Base-by-base conservation (phyloP, 1,140 invertebrate species). In the Drosophila varians region DNA sequence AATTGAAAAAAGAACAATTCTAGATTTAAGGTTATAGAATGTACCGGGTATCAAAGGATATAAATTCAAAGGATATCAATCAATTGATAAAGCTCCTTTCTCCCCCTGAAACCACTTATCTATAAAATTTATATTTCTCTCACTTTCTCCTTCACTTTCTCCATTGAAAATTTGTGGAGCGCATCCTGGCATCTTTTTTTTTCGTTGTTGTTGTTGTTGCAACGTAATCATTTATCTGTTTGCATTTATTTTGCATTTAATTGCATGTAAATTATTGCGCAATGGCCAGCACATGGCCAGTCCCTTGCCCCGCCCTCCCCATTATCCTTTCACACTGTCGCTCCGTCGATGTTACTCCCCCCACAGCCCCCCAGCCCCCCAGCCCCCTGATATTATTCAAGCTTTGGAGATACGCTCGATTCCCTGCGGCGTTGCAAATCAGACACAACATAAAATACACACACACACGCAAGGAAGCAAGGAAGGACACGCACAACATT, bases 231-330 rank as follows among this genome's bases (percentile, higher is more conserved):
- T 60, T 68, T 68, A 68, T 68, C 64, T 49, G 12, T 36, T 61
- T 73, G 70, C 56, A 74, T 54, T 79, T 51, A 71, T 46, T 56
- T 77, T 61, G 64, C 52, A 78, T 75, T 83, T 86, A 83, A 86
- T 83, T 83, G 80, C 75, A 79, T 78, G 80, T 84, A 83, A 83
- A 86, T 86, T 84, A 83, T 83, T 78, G 75, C 65, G 46, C 36
- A 72, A 25, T 53, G 52, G 69, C 34, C 48, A 47, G 48, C 55
- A 61, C 47, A 71, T 71, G 66, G 45, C n/a, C 36, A 14, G 9
- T 18, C 23, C 45, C 9, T 55, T 34, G 49, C 46, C 40, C 48
- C 38, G 45, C 51, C 21, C 46, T 43, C 53, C 40, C 18, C 55
- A 7, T 36, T 11, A 11, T 8, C 16, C 7, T n/a, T 14, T 28